Percentiles rank a stretch among this genome's conserved stretches.
Evolutionary conservation across 2,888 invertebrate species (phyloP).

Genomic region (Protodeltote pygarga): DNA sequence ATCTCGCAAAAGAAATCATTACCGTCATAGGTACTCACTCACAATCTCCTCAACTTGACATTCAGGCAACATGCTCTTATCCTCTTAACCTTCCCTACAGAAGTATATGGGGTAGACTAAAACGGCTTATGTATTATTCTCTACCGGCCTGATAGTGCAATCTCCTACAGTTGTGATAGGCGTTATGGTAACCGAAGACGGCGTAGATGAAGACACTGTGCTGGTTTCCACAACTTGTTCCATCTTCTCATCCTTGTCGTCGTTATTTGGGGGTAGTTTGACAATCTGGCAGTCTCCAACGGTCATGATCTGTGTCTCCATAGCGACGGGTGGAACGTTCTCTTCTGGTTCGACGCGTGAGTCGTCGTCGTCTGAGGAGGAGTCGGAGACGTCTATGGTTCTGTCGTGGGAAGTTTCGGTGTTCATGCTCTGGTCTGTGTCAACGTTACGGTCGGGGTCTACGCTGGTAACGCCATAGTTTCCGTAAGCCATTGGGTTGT

Average conservation of each 20-base stretch:
- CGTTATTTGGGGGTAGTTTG: constrained; percentile 72
- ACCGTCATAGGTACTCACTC: constrained; percentile 20
- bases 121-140: constrained; percentile 71
- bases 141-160: constrained; percentile 82
- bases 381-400: constrained; percentile 80
- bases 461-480: constrained; percentile 69
- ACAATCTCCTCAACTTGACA: constrained; percentile 34
- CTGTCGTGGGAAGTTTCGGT: constrained; percentile 69
- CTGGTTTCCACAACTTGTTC: constrained; percentile 58
- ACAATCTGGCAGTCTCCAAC: constrained; percentile 85
- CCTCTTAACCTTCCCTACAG: constrained; percentile 4
- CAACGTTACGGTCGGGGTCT: constrained; percentile 71
- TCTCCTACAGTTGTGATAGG: constrained; percentile 82
- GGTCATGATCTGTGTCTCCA: constrained; percentile 82
- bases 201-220: constrained; percentile 62
- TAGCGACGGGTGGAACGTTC: constrained; percentile 66
- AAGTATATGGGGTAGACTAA: constrained; percentile 65
- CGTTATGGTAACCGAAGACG: constrained; percentile 79
- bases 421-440: constrained; percentile 62
- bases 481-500: constrained; percentile 77
- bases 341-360: constrained; percentile 72
- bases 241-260: constrained; percentile 68
- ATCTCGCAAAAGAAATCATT: constrained; percentile 33
- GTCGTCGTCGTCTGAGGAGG: constrained; percentile 77
- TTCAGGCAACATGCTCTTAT: constrained; percentile 27